phyloP scores from a whole-genome alignment of 2,113 vertebrate species.

The Alectura lathami region DNA sequence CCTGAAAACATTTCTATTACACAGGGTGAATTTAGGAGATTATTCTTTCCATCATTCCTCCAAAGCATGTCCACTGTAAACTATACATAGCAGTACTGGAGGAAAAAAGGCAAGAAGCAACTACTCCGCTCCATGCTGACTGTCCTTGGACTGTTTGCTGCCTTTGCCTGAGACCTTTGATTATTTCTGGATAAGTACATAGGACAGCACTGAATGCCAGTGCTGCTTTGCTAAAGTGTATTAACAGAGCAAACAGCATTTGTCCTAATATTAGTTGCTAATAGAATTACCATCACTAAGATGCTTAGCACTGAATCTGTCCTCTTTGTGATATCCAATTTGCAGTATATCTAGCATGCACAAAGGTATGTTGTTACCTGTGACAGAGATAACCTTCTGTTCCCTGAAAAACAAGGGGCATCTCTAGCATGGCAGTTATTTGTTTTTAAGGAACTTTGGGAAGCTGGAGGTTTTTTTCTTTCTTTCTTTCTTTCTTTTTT shows the following conservation, averaged over 20 bases:
- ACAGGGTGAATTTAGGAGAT: not conserved
- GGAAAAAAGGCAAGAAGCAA: not conserved
- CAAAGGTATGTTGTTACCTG: not conserved
- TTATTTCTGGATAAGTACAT: not conserved
- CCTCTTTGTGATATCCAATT: not conserved
- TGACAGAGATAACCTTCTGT: not conserved
- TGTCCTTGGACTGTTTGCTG: not conserved
- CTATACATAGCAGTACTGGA: not conserved
- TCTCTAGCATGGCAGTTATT: not conserved
- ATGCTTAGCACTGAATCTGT: slow-evolving; percentile 7
- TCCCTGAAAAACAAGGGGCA: too few species aligned
- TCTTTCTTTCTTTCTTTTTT: not conserved
- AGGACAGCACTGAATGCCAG: slow-evolving; percentile 37
- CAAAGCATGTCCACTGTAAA: not conserved
- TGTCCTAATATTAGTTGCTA: not conserved
- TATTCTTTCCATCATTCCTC: not conserved
- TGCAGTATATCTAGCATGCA: not conserved
- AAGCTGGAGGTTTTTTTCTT: not conserved
- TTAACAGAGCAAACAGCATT: slow-evolving; percentile 16
- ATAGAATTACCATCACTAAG: slow-evolving; percentile 44
- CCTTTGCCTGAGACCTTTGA: not conserved
- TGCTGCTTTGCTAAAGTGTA: not conserved
- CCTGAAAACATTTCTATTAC: not conserved
- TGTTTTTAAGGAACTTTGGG: not conserved
- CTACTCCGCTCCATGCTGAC: not conserved